Base-by-base conservation (phyloP, 2,888 invertebrate genomes). In the Thecophora atra region DNA sequence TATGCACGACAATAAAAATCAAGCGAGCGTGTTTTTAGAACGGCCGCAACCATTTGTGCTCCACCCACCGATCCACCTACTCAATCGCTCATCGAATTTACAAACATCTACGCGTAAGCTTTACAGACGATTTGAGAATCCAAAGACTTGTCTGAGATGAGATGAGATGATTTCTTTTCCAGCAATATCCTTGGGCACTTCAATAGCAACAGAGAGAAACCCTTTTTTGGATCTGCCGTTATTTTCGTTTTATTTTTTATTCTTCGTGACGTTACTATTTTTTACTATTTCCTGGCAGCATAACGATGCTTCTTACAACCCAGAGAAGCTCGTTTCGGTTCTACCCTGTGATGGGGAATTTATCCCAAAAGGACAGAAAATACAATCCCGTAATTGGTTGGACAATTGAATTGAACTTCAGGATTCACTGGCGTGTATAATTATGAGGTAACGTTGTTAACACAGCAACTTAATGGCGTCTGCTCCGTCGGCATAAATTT, bases 331-430 rank as follows among this genome's bases (percentile, higher is more conserved):
- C n/a, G n/a, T 30, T 30, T 4, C 47, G 47, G 11, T 1, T 47
- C 15, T 47, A 47, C 11, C 37, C 47, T 47, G 47, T 5, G 15
- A 47, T 5, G 4, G n/a, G 47, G 47, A 47, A 26, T 64, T n/a
- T 42, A 63, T 7, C 63, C 42, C 19, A 21, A 63, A 42, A 63
- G 2, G 56, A 42, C 19, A 21, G 54, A 28, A 69, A 69, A 60
- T 69, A 62, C 60, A 62, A 60, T 47, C 62, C 62, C 52, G 81
- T n/a, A n/a, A n/a, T n/a, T n/a, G n/a, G n/a, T n/a, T n/a, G n/a
- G n/a, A n/a, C 81, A 81, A 81, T 81, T 81, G 81, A 81, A 81
- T 81, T 81, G n/a, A 80, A 80, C 81, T 81, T 80, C 79, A 79
- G 78, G 79, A 81, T 79, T 81, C 81, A 81, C 80, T 80, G 81